Base-by-base conservation (phyloP, 2,888 invertebrate species). In the Dione juno region DNA sequence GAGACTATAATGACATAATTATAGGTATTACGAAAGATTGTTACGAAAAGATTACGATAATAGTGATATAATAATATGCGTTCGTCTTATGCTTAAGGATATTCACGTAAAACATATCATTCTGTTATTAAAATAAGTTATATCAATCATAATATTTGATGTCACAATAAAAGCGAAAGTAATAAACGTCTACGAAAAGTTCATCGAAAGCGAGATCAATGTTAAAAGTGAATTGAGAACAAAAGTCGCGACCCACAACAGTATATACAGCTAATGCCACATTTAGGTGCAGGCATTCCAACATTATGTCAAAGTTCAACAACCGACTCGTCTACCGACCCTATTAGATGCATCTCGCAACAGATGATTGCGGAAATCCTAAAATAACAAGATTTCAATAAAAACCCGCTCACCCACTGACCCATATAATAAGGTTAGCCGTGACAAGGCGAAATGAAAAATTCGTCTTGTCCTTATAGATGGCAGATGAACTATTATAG, bases 281-380 rank as follows among this genome's bases (percentile, higher is more conserved):
- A 84, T 83, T 84, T 82, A 82, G 83, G 84, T 80, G 80, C 77
- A 81, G 80, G 84, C 82, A 84, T 86, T 83, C 81, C 78, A 82
- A 81, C 82, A 81, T 81, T 87, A 92, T 88, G 88, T 83, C 86
- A 85, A 86, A 92, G 92, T 88, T 92, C 87, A 89, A 79, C 81
- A 79, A 79, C 81, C 79, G 78, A 81, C 82, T 76, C 79, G 82
- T 83, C 82, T 79, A 80, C 78, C 80, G 85, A 86, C 88, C 89
- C 84, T 85, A 87, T 88, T 89, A 76, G 79, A 76, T 75, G 76
- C 81, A 82, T 86, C 82, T 88, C 79, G 84, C 86, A 85, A 84
- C 83, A 83, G 77, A 81, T 80, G 81, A 82, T 84, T 81, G 80
- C 81, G 80, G 80, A 78, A 81, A 82, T 83, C 84, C 83, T 82